Evolutionary conservation across 2,888 invertebrate species (phyloP), one percentile per base, ranked within the genome.

Genomic region (Apamea crenata): DNA sequence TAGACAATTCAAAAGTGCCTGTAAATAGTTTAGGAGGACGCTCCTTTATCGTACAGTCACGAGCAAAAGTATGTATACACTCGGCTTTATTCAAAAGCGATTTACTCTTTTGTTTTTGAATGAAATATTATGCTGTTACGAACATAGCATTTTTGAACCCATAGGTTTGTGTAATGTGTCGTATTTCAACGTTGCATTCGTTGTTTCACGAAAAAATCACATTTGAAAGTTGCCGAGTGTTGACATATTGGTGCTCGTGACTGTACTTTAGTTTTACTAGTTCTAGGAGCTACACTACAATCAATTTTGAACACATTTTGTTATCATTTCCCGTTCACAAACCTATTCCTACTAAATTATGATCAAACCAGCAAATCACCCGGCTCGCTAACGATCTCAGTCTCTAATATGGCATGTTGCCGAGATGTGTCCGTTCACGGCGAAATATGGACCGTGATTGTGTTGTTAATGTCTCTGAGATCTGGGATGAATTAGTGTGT

Each of bases 391-490:
- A 84, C 71, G 68, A 74, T 73, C 68, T 21, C 50, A 16, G 3
- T 61, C 29, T 14, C 21, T 65, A 69, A 81, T 81, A 73, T 69
- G 63, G n/a, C 40, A 21, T 16, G 59, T 44, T 66, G 29, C 56
- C 61, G 32, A 29, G 29, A 71, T 68, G 59, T 78, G 56, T 56
- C 70, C 70, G 66, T 36, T 47, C 53, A 36, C 66, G 6, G n/a
- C 65, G 36, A 69, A 50, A 63, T 84, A 79, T 79, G 44, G 65
- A 65, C 59, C 53, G 40, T 21, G 78, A 83, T 87, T 83, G 70
- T 83, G 78, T 50, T 67, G 70, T 74, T 74, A 70, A 77, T 77
- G 65, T n/a, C 25, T 25, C 32, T 76, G 61, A 65, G 63, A 65
- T 77, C 36, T 61, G 40, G 21, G 7, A n/a, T 53, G 40, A 63